These are phyloP conservation scores for Steinernema khuongi DNA, from an alignment of 1,140 invertebrate species.

Conservation along the genomic window DNA sequence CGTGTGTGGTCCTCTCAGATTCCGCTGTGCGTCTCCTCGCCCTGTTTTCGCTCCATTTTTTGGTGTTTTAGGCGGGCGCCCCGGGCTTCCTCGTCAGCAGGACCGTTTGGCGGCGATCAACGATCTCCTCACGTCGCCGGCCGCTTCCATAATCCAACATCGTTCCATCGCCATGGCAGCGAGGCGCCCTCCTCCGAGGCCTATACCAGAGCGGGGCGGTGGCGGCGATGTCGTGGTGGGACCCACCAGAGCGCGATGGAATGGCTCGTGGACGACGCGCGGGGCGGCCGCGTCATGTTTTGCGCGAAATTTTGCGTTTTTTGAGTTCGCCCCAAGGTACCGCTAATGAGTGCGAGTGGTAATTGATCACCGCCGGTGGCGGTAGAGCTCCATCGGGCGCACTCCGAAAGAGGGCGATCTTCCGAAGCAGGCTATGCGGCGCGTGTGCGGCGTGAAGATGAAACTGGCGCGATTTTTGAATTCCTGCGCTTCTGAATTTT, in stretches of 20 bases:
- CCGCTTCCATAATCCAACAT: no score
- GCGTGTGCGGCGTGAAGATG: background rate
- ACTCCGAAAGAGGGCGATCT: background rate
- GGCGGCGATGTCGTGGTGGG: background rate
- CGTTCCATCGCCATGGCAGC: background rate
- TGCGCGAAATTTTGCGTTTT: background rate
- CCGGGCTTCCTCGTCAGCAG: no score
- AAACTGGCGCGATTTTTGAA: slow-evolving; percentile 14
- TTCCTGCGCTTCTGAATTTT: background rate
- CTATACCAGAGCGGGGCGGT: background rate
- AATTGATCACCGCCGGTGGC: background rate
- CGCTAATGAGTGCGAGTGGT: background rate
- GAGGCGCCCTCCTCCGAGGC: background rate
- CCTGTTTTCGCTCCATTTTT: no score
- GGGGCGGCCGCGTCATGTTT: background rate
- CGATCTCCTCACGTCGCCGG: no score
- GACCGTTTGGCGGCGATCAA: no score
- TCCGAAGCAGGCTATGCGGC: background rate
- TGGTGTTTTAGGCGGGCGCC: no score
- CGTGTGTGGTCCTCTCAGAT: no score
- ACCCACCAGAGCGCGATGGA: background rate
- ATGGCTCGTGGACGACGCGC: background rate
- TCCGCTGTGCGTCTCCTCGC: no score
- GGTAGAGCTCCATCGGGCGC: background rate
- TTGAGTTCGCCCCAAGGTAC: no score